These are phyloP conservation scores for Trachelus stipa DNA, from an alignment of 2,888 invertebrate genomes.

Conservation along the genomic window DNA sequence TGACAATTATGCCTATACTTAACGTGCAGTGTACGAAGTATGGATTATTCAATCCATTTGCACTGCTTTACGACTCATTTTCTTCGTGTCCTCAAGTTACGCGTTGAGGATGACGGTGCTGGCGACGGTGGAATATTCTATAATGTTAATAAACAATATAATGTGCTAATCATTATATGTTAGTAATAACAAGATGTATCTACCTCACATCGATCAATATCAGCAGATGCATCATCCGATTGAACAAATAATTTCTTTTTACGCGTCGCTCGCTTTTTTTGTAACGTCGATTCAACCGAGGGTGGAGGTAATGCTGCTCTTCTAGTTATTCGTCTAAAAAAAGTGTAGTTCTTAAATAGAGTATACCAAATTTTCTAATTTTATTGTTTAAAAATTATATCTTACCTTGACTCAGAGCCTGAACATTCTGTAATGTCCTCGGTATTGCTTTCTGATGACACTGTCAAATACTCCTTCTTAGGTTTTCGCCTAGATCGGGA, in stretches of 20 bases:
- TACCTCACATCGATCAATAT: constrained; percentile 46
- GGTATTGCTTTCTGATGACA: background rate
- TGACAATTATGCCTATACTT: background rate
- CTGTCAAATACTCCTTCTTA: background rate
- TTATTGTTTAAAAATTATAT: background rate
- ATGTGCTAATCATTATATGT: background rate
- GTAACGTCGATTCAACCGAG: constrained; percentile 19
- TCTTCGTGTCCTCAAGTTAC: constrained; percentile 40
- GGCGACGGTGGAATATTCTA: constrained; percentile 29
- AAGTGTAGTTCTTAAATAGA: constrained; percentile 4
- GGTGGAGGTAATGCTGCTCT: constrained; percentile 29
- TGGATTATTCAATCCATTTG: background rate
- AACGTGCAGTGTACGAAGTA: background rate
- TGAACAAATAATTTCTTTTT: constrained; percentile 47
- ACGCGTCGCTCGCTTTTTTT: constrained; percentile 36
- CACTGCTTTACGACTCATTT: constrained; percentile 21
- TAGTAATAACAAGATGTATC: background rate
- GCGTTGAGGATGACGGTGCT: constrained; percentile 27
- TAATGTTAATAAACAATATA: background rate
- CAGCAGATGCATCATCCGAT: constrained; percentile 44
- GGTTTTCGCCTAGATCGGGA: constrained; percentile 6
- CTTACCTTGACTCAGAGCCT: constrained; percentile 52
- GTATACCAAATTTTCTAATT: background rate
- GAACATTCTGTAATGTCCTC: constrained; percentile 46
- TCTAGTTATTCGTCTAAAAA: constrained; percentile 32